Conservation (phyloP, 2,888 invertebrate genomes). For the Drosophila trichaetosa region DNA sequence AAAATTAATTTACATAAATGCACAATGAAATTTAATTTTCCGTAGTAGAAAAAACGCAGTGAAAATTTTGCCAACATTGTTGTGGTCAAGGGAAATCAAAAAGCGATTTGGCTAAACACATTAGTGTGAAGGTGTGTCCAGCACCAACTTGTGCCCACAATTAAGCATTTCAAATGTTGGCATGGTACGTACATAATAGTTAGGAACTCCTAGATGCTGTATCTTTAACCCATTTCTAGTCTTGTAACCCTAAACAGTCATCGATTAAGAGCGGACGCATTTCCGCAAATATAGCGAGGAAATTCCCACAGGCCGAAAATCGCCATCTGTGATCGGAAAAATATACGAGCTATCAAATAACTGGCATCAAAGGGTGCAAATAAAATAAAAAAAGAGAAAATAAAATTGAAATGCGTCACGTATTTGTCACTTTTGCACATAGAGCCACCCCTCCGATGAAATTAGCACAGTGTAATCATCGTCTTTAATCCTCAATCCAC, state of each 20-base stretch:
- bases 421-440: conserved; percentile 46
- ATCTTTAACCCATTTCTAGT: conserved; percentile 43
- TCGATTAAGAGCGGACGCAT: conserved; percentile 61
- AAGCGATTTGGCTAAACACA: conserved; percentile 44
- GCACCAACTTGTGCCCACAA: background rate
- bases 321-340: conserved; percentile 51
- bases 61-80: conserved; percentile 21
- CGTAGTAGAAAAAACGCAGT: conserved; percentile 1
- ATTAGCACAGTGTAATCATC: conserved; percentile 36
- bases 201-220: background rate
- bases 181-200: conserved; percentile 24
- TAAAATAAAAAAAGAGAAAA: no score
- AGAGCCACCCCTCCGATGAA: conserved; percentile 26
- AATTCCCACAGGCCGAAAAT: conserved; percentile 77
- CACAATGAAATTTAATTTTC: conserved; percentile 34
- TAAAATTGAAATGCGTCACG: background rate
- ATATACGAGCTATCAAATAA: conserved; percentile 82
- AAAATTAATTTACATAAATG: conserved; percentile 40
- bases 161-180: background rate
- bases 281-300: conserved; percentile 49
- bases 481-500: conserved; percentile 30
- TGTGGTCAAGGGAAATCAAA: conserved; percentile 52
- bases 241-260: conserved; percentile 62
- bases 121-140: conserved; percentile 37
- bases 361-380: conserved; percentile 81